Base-by-base conservation (phyloP, 2,797 vertebrate species). In the Myoxocephalus aenaeus region DNA sequence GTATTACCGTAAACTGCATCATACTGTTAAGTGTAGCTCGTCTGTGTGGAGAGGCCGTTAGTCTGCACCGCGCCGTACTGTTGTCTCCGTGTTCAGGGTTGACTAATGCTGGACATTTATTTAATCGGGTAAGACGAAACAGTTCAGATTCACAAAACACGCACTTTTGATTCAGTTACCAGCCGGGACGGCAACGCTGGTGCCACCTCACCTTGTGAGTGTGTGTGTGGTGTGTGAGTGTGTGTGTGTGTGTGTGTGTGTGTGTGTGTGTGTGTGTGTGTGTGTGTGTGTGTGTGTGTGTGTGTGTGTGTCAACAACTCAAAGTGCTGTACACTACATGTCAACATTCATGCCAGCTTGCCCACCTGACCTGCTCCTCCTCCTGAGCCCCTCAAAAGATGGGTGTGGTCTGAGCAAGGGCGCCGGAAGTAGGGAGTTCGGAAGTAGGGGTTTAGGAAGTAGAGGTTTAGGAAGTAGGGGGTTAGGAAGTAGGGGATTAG, bases 1-100 rank as follows among this genome's bases (percentile, higher is more conserved):
- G 57, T 77, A 64, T 92, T 91, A 88, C 57, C 70, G 79, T 83
- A 83, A 89, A 84, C 81, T 88, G 89, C 75, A 88, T 87, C 84
- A 67, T 40, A 25, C 68, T 56, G 67, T 75, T 70, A 83, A 86
- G 82, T 84, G 90, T 79, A 84, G 86, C 79, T 81, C 29, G 48
- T 79, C 82, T 67, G 77, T 75, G 65, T 42, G 14, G 71, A 86
- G 65, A 79, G 83, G 69, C 71, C 34, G 56, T 87, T 80, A 48
- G 80, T 84, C 58, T 80, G 63, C 69, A 54, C 18, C 3, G 5
- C 66, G 56, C 20, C 29, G n/a, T 18, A 15, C 54, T 68, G 53
- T 18, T 59, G 65, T 66, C 64, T 78, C 66, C 38, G 53, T 17
- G 64, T 42, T 27, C 71, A 74, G 32, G 66, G 69, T 0, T 70